Evolutionary conservation across 2,797 vertebrate species (phyloP), one percentile per base, ranked within the genome.

Genomic region (Phyllotis vaccarum): DNA sequence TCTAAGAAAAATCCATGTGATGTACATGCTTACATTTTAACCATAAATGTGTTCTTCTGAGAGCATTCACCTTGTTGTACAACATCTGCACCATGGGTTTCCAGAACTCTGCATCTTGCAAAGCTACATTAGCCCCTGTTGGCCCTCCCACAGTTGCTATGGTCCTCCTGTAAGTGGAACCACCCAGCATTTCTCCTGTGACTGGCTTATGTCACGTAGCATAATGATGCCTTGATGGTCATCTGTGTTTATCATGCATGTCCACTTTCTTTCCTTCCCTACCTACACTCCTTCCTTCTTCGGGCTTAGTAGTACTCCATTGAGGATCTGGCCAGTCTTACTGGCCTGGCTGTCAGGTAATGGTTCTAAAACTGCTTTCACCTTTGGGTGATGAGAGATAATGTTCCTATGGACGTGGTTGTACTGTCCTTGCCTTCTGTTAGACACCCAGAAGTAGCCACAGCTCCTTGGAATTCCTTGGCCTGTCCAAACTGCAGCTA

Each of bases 31-130:
- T n/a, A 31, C 24, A 0, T 74, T 31, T 43, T 49, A 19, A 40
- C 6, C 40, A 0, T 40, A 1, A 13, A 12, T 34, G 29, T 19
- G 3, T 5, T 40, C 49, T 22, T 19, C 27, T 9, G 5, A 43
- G 80, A 10, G 1, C 49, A 0, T 11, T 46, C 9, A 0, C 21
- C 3, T 5, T 22, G 40, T 6, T 17, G 7, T 34, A 11, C 19
- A 6, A 46, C 68, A 1, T 46, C n/a, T 27, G 49, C 29, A 5
- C 37, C 21, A 2, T 31, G 49, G 21, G 0, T 12, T 27, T 49
- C 81, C 40, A 22, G 76, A 62, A 34, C 62, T 34, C 54, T 4
- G 2, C 16, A 14, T 24, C 86, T 60, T 34, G 40, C 3, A 34
- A 58, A 46, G 62, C 19, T 49, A 49, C 31, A 27, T 21, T 31